Percentiles rank a stretch among this genome's conserved stretches.
Conservation (phyloP, 2,797 vertebrate species). For the Diplodus sargus region DNA sequence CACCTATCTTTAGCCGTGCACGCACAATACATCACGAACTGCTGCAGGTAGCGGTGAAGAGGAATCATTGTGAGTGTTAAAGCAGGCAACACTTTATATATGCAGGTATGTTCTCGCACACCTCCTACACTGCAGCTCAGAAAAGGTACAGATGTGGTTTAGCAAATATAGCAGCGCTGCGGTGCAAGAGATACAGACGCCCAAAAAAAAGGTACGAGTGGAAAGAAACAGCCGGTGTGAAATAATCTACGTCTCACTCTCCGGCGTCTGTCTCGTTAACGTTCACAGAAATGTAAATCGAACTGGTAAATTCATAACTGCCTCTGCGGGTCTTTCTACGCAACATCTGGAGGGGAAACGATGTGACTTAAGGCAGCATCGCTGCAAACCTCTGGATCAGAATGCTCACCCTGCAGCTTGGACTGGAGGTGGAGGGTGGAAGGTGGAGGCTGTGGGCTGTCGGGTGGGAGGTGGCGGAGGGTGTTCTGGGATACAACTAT, state of each 20-base stretch:
- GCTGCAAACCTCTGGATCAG: slow-evolving; percentile 27
- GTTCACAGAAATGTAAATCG: slow-evolving; percentile 18
- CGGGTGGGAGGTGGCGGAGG: slow-evolving; percentile 43
- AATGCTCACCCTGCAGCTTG: slow-evolving; percentile 17
- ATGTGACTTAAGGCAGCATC: slow-evolving; percentile 27
- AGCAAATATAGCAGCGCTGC: not conserved
- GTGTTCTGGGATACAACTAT: slow-evolving; percentile 76
- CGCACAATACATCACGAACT: not conserved
- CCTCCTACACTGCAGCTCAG: slow-evolving; percentile 14
- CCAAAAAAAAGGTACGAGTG: not conserved
- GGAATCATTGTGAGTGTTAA: not conserved
- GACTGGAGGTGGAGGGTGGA: slow-evolving; percentile 65
- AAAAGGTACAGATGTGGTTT: not conserved
- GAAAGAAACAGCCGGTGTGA: not conserved
- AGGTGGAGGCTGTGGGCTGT: slow-evolving; percentile 59
- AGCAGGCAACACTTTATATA: not conserved
- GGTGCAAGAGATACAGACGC: not conserved
- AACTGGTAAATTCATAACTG: not conserved
- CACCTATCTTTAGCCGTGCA: too few relatives aligned
- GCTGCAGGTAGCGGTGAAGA: not conserved
- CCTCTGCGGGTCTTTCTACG: not conserved
- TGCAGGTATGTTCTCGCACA: not conserved
- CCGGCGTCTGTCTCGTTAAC: not conserved
- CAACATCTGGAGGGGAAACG: slow-evolving; percentile 57
- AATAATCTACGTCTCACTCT: not conserved